A percentile compares a stretch with the other conserved stretches of the same genome.
Conservation (phyloP, 2,113 vertebrate genomes). For the Emydocephalus ijimae region DNA sequence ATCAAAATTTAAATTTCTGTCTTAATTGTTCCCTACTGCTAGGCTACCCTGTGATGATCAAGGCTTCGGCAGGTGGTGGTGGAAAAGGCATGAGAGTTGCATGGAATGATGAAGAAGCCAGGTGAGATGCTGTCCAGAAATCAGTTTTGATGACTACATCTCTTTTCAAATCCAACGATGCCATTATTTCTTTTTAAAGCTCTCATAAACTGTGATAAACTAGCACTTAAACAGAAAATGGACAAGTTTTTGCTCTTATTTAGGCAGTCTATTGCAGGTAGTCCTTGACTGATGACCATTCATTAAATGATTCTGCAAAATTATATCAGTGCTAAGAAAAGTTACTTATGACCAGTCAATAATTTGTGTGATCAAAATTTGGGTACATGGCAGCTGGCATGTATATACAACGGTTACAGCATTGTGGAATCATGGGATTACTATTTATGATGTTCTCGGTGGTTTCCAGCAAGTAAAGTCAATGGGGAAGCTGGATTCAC, state of each 20-base stretch:
- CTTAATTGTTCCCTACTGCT: constrained; percentile 90
- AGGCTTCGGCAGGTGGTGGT: constrained; percentile 97
- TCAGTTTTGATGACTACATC: constrained; percentile 71
- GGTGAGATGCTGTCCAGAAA: constrained; percentile 81
- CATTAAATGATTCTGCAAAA: not conserved
- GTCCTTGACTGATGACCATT: not conserved
- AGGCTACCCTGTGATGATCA: constrained; percentile 99
- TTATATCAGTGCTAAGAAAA: not conserved
- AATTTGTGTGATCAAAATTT: not conserved
- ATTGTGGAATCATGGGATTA: not conserved
- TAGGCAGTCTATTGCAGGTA: not conserved
- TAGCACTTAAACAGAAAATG: constrained; percentile 65
- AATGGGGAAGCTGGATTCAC: not conserved
- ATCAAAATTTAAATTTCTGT: constrained; percentile 91
- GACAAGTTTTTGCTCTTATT: constrained; percentile 46
- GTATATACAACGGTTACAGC: not conserved
- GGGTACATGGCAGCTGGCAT: not conserved
- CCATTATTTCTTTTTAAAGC: constrained; percentile 32
- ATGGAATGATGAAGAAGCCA: constrained; percentile 95
- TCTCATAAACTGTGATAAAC: constrained; percentile 57
- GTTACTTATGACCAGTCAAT: not conserved
- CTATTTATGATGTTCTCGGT: not conserved
- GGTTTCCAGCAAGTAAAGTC: not conserved
- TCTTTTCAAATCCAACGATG: constrained; percentile 34
- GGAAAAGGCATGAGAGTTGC: constrained; percentile 99